phyloP scores from a whole-genome alignment of 1,140 invertebrate genomes.

The Eubasilissa regina region DNA sequence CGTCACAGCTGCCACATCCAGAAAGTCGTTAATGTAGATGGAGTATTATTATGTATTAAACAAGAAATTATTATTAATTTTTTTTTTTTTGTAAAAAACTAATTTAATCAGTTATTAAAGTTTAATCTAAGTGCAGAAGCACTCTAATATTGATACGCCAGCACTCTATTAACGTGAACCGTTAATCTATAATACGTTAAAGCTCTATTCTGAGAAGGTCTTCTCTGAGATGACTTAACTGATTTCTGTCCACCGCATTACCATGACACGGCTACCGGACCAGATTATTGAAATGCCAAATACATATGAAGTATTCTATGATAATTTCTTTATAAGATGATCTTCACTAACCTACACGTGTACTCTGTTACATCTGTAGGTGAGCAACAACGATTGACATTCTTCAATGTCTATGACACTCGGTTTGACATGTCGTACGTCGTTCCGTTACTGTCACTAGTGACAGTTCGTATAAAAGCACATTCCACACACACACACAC shows the following conservation, averaged over 20 bases:
- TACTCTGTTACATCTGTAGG: neutral
- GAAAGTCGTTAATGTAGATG: too few species aligned
- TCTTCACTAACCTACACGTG: conserved; percentile 21
- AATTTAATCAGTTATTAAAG: too few species aligned
- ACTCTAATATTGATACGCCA: neutral
- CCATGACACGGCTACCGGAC: conserved; percentile 11
- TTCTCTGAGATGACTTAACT: neutral
- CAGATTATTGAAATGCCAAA: conserved; percentile 38
- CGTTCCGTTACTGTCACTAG: conserved; percentile 17
- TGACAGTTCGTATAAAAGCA: conserved; percentile 15
- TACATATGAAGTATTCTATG: neutral
- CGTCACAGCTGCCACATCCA: too few species aligned
- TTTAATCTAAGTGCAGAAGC: too few species aligned
- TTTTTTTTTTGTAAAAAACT: too few species aligned
- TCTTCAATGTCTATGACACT: conserved; percentile 39
- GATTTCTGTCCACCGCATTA: conserved; percentile 7
- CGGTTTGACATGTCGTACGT: conserved; percentile 20
- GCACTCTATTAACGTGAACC: neutral
- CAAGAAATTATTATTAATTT: too few species aligned
- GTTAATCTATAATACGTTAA: conserved; percentile 10
- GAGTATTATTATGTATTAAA: too few species aligned
- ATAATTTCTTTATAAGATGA: conserved; percentile 27
- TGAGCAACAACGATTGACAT: conserved; percentile 28
- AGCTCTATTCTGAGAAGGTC: conserved; percentile 7
- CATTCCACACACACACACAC: neutral